A percentile compares a stretch with the other conserved stretches of the same genome.
These are phyloP conservation scores for Accipiter virgatus DNA, from an alignment of 2,113 vertebrate species.

Conservation along the genomic window DNA sequence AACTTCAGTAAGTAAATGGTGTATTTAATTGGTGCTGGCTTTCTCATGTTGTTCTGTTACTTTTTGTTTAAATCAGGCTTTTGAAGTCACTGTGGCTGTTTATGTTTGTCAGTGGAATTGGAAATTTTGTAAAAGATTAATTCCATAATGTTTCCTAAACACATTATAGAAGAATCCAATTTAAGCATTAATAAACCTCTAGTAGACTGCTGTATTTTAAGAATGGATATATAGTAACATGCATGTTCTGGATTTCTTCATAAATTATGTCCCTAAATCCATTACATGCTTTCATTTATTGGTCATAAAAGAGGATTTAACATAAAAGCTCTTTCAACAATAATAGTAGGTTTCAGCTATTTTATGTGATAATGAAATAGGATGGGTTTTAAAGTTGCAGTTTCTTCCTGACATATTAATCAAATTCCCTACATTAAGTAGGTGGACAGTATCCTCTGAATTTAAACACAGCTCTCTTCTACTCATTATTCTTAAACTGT, in stretches of 20 bases:
- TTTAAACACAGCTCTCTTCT: neutral
- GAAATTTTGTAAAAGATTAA: neutral
- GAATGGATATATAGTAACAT: neutral
- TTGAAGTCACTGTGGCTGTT: neutral
- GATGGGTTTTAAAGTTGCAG: neutral
- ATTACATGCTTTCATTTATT: conserved; percentile 4
- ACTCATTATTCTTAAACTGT: neutral
- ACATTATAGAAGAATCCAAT: neutral
- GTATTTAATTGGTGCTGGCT: neutral
- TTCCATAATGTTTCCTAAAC: neutral
- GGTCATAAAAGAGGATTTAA: conserved; percentile 16
- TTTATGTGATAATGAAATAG: conserved; percentile 43
- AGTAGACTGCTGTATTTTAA: neutral
- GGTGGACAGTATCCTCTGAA: conserved; percentile 1
- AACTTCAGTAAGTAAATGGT: neutral
- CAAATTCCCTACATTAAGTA: neutral
- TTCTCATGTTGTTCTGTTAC: neutral
- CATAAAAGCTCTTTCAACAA: conserved; percentile 34
- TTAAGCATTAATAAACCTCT: neutral
- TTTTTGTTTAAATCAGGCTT: neutral
- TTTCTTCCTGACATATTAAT: conserved; percentile 40
- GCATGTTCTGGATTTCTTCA: neutral
- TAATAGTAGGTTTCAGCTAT: conserved; percentile 21
- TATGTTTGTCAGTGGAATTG: neutral
- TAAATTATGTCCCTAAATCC: conserved; percentile 15